Evolutionary conservation across 2,888 invertebrate genomes (phyloP), one percentile per base, ranked within the genome.

Genomic region (Noctua pronuba): DNA sequence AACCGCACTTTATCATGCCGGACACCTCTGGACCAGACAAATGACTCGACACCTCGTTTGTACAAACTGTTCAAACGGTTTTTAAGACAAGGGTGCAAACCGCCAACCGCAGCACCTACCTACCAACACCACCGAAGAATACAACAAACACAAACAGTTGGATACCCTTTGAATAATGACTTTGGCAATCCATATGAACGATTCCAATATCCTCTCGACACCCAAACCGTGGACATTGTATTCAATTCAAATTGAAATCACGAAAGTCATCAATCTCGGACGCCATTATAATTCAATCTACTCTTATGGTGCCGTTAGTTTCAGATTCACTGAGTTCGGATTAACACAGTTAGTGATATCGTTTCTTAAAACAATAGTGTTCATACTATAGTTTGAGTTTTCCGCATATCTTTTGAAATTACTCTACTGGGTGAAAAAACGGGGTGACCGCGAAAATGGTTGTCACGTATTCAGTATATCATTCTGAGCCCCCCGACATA

Each of bases 221-320:
- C 70, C 67, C 74, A 58, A 87, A 72, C 64, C 77, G 35, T 75
- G 76, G 75, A 79, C 70, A 88, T 86, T 88, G 87, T 87, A 86
- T 85, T 82, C 83, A 86, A 86, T 89, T 90, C 80, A 86, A 88
- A 88, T 88, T 85, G 80, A 83, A 86, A 88, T 84, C 82, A 76
- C 80, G 64, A 82, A 88, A 88, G 79, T 89, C 88, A 91, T 92
- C 90, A 90, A 91, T 91, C 91, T 91, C 78, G 77, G 44, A 82
- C 82, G 84, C 84, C 78, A 86, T 79, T 88, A 86, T 89, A 60
- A 81, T 89, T 79, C 71, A 81, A 79, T 80, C 60, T 79, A 81
- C 79, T 79, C 87, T 86, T 77, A 77, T 82, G 75, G 65, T 69
- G 64, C 7, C 66, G 69, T 80, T 77, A 73, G 72, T 72, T 76